A percentile compares a stretch with the other conserved stretches of the same genome.
Conservation (phyloP, 2,888 invertebrate species). For the Teleogryllus oceanicus region DNA sequence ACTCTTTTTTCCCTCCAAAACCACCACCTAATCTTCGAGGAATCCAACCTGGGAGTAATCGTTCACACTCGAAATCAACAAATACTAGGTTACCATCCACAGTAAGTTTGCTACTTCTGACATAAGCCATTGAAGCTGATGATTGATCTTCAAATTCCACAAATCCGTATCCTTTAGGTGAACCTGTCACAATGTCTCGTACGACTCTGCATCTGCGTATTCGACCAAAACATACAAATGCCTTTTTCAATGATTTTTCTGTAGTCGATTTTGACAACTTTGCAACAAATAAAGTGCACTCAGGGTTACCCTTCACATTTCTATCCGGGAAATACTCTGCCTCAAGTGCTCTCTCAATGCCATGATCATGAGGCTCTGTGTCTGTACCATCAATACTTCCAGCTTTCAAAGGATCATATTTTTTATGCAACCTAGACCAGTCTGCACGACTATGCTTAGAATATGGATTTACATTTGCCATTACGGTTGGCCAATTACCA, state of each 20-base stretch:
- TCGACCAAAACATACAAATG: constrained; percentile 63
- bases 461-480: not conserved
- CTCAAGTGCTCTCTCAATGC: constrained; percentile 65
- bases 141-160: constrained; percentile 68
- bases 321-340: constrained; percentile 64
- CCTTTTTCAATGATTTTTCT: constrained; percentile 56
- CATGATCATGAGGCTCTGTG: constrained; percentile 75
- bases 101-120: constrained; percentile 56
- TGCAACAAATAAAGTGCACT: constrained; percentile 71
- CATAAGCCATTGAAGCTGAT: constrained; percentile 61
- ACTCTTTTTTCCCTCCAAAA: constrained; percentile 79
- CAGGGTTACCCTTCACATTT: constrained; percentile 64
- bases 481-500: not conserved
- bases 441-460: constrained; percentile 31
- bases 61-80: constrained; percentile 73
- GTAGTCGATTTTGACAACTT: constrained; percentile 64
- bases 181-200: constrained; percentile 77
- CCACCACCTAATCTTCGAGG: constrained; percentile 82
- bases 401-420: constrained; percentile 75
- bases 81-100: constrained; percentile 69
- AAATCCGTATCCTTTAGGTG: constrained; percentile 79
- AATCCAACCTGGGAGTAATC: constrained; percentile 72
- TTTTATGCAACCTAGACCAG: constrained; percentile 57
- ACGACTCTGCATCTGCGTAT: constrained; percentile 63
- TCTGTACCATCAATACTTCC: constrained; percentile 89